These are phyloP conservation scores for Dicentrarchus labrax DNA, from an alignment of 2,113 vertebrate species.

Conservation along the genomic window DNA sequence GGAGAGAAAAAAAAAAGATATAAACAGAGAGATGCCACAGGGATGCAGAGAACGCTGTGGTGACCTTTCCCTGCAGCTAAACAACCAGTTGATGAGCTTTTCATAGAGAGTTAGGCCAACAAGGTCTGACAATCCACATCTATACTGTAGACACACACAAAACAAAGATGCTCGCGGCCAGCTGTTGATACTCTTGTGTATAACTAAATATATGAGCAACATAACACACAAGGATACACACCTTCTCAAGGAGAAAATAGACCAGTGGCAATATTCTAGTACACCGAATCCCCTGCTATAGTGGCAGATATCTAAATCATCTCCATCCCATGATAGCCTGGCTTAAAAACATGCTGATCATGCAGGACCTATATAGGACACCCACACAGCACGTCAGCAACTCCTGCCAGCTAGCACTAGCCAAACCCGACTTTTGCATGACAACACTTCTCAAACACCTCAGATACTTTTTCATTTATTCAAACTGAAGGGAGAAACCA, in stretches of 20 bases:
- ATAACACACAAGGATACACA: conserved; percentile 1
- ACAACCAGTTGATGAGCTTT: conserved; percentile 67
- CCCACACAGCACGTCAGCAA: conserved; percentile 60
- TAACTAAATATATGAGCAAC: conserved; percentile 22
- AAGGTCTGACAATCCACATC: conserved; percentile 57
- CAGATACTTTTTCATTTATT: conserved; percentile 40
- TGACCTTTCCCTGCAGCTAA: conserved; percentile 76
- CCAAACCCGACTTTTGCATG: conserved; percentile 42
- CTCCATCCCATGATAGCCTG: conserved; percentile 56
- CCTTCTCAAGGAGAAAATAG: conserved; percentile 48
- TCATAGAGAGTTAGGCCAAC: conserved; percentile 59
- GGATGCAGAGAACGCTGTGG: conserved; percentile 37
- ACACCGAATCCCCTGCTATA: conserved; percentile 35
- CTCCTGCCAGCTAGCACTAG: conserved; percentile 25
- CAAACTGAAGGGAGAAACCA: conserved; percentile 43
- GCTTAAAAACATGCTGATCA: conserved; percentile 66
- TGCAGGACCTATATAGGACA: conserved; percentile 66
- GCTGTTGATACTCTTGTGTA: conserved; percentile 26
- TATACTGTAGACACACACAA: conserved; percentile 28
- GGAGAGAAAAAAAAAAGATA: conserved; percentile 7
- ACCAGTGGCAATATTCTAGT: conserved; percentile 27
- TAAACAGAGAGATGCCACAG: conserved; percentile 22
- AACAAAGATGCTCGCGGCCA: conserved; percentile 19
- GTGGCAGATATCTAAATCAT: conserved; percentile 67
- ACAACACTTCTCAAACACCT: conserved; percentile 47